Base-by-base conservation (phyloP, 2,113 vertebrate genomes). In the Nestor notabilis region DNA sequence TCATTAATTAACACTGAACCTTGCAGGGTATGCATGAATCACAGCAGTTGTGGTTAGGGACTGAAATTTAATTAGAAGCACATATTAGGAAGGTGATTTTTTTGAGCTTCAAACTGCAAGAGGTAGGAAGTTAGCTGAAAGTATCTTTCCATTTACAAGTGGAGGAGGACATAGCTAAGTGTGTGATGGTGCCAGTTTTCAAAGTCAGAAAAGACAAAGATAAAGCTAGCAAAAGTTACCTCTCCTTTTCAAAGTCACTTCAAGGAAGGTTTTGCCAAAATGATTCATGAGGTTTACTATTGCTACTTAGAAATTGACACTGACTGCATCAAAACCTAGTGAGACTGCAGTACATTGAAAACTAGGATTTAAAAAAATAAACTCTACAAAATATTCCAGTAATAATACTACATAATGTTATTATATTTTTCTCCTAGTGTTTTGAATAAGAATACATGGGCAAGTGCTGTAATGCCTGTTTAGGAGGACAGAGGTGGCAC, bases 51-150 rank as follows among this genome's bases (percentile, higher is more conserved):
- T 69, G 94, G 56, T 84, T 97, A 92, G 95, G 95, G 97, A 97
- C 94, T 95, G 82, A 95, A 96, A 98, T 95, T 98, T 98, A 98
- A 98, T 98, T 98, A 98, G 97, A 97, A 93, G 53, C 81, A 93
- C 89, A 91, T 88, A 78, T 92, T 91, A 83, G 44, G 37, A 89
- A 95, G 89, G 87, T 91, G 87, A 87, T 81, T 94, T 90, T 95
- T 75, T 96, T 58, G 89, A 94, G 77, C 88, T 91, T 84, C 23
- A 5, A 61, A 76, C 77, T 96, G 85, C 46, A 88, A 88, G 91
- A 97, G 81, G 84, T 72, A 66, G 53, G 37, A 82, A 88, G 65
- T 89, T 81, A n/a, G 50, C 43, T 47, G 3, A 60, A 47, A 83
- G 50, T 77, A 9, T 58, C 31, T 72, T 83, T 55, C 39, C 15